Conservation (phyloP, 2,113 vertebrate genomes). For the Microtus richardsoni region DNA sequence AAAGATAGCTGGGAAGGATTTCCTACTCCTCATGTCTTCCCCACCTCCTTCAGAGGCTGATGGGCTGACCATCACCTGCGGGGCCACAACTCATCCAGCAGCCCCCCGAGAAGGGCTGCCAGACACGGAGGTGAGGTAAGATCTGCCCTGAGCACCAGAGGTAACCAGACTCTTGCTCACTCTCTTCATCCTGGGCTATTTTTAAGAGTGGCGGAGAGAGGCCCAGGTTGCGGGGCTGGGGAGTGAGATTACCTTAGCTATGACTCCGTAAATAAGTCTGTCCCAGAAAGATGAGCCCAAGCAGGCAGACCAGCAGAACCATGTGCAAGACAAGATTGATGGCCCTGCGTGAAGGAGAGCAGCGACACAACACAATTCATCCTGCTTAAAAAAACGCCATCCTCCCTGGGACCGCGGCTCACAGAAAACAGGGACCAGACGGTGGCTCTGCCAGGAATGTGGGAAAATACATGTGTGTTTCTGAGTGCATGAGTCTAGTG, state of each 20-base stretch:
- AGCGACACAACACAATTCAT: constrained; percentile 60
- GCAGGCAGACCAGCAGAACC: constrained; percentile 50
- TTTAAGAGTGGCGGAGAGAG: constrained; percentile 75
- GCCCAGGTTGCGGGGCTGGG: constrained; percentile 34
- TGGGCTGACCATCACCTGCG: background rate
- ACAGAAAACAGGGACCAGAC: background rate
- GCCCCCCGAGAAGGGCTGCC: constrained; percentile 19
- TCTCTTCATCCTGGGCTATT: constrained; percentile 71
- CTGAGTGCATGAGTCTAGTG: background rate
- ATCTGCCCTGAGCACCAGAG: constrained; percentile 51
- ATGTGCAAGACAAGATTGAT: constrained; percentile 72
- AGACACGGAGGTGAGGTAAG: constrained; percentile 29
- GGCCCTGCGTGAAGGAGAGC: constrained; percentile 54
- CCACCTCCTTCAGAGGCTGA: background rate
- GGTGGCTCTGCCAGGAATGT: background rate
- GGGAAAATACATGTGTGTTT: background rate
- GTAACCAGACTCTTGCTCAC: constrained; percentile 73
- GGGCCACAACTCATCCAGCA: background rate
- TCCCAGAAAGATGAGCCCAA: constrained; percentile 78
- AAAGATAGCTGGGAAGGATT: background rate
- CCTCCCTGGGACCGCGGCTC: background rate
- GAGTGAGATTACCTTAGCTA: constrained; percentile 79
- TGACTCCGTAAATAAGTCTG: constrained; percentile 80
- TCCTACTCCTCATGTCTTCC: background rate
- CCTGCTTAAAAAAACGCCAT: constrained; percentile 69